A percentile compares a stretch with the other conserved stretches of the same genome.
phyloP scores from a whole-genome alignment of 2,797 vertebrate genomes.

The Falco biarmicus region DNA sequence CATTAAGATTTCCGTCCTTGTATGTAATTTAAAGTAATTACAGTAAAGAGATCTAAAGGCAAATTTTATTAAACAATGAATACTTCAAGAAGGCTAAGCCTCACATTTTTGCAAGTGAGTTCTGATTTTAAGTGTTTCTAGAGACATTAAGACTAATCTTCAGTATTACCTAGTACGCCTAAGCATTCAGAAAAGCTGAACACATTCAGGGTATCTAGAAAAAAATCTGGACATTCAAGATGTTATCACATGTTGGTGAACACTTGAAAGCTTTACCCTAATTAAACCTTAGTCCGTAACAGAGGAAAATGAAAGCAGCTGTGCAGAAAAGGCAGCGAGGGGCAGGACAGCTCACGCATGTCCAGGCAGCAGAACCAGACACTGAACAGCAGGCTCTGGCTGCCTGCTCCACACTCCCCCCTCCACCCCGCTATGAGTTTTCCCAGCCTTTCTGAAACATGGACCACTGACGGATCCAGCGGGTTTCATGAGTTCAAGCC shows the following conservation, averaged over 20 bases:
- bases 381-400: accelerated
- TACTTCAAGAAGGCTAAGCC: background rate
- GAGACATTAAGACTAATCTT: background rate
- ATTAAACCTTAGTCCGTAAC: background rate
- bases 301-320: background rate
- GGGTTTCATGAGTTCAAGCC: background rate
- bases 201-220: background rate
- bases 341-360: accelerated
- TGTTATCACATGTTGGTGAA: accelerated
- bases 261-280: background rate
- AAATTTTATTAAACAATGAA: constrained; percentile 18
- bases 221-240: background rate
- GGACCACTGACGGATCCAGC: background rate
- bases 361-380: background rate
- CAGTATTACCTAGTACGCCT: background rate
- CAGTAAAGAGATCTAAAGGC: constrained; percentile 1
- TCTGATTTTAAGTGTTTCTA: background rate
- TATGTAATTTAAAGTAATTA: constrained; percentile 20
- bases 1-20: background rate
- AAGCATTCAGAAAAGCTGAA: background rate
- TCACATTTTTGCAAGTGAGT: background rate
- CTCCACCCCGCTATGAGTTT: too few relatives aligned
- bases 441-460: background rate
- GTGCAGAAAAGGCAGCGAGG: background rate
- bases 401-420: too few relatives aligned